Evolutionary conservation across 2,888 invertebrate genomes (phyloP).

Genomic region (Leucozona laternaria): DNA sequence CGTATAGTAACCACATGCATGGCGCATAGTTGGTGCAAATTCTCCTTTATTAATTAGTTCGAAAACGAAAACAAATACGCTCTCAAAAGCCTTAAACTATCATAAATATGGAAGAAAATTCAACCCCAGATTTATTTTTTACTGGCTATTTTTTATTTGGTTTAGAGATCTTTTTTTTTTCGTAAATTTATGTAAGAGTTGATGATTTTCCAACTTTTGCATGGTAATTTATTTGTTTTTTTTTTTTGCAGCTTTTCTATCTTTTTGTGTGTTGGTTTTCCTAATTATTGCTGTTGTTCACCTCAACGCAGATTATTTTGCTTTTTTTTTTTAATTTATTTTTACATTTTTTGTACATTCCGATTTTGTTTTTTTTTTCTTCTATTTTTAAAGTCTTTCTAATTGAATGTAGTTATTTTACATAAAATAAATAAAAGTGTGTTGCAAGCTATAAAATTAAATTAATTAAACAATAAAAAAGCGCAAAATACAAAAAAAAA

Average conservation of each 20-base stretch:
- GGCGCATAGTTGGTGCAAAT: too few species aligned
- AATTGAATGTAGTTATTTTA: slow-evolving; percentile 62
- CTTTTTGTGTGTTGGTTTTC: slow-evolving; percentile 33
- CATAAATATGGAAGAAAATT: not conserved
- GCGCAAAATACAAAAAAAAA: not conserved
- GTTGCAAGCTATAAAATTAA: not conserved
- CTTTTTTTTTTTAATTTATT: slow-evolving; percentile 26
- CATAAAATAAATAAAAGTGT: slow-evolving; percentile 37
- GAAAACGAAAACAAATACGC: too few species aligned
- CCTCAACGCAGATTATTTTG: slow-evolving; percentile 14
- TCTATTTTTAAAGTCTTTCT: slow-evolving; percentile 63
- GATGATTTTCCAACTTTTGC: slow-evolving; percentile 58
- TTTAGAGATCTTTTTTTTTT: not conserved
- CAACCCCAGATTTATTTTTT: too few species aligned
- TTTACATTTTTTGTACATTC: slow-evolving; percentile 61
- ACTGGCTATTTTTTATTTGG: too few species aligned
- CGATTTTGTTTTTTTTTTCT: slow-evolving; percentile 6
- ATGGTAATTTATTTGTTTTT: not conserved
- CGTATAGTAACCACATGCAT: too few species aligned
- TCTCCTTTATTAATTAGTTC: too few species aligned
- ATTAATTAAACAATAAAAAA: slow-evolving; percentile 13
- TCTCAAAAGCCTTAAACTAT: not conserved
- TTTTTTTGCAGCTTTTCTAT: slow-evolving; percentile 16
- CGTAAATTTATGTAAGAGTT: slow-evolving; percentile 63
- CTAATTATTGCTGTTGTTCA: slow-evolving; percentile 61